These are phyloP conservation scores for Melitaea cinxia DNA, from an alignment of 1,140 invertebrate species.

Conservation along the genomic window DNA sequence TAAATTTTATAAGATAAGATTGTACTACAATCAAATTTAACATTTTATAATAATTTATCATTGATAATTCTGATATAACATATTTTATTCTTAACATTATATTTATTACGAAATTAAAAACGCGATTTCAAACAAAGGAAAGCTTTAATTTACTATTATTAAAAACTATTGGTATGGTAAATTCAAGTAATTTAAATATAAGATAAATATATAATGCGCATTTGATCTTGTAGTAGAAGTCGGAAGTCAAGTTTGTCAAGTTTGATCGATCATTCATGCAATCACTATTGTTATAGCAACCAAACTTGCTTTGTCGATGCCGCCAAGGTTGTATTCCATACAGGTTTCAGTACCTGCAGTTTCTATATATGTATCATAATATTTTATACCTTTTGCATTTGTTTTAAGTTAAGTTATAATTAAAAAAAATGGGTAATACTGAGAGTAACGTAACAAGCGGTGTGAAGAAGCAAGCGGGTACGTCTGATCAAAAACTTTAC, in stretches of 20 bases:
- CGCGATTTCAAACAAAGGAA: too few relatives aligned
- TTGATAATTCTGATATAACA: too few relatives aligned
- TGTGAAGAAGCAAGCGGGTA: constrained; percentile 95
- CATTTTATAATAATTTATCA: too few relatives aligned
- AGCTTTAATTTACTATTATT: too few relatives aligned
- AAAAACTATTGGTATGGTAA: too few relatives aligned
- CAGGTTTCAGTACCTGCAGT: background rate
- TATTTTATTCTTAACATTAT: too few relatives aligned
- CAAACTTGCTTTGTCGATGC: constrained; percentile 29
- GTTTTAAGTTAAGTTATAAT: background rate
- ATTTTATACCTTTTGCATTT: background rate
- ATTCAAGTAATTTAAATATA: background rate
- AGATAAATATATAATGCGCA: background rate
- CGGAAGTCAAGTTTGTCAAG: too few relatives aligned
- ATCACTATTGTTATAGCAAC: constrained; percentile 35
- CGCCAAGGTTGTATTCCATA: constrained; percentile 1
- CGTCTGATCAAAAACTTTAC: constrained; percentile 90
- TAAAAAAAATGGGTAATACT: constrained; percentile 90
- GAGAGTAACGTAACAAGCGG: constrained; percentile 95
- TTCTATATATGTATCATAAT: background rate
- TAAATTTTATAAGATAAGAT: too few relatives aligned
- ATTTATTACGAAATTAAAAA: too few relatives aligned
- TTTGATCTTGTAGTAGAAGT: constrained; percentile 1
- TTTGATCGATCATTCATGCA: constrained; percentile 23
- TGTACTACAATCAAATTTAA: too few relatives aligned